A percentile compares a stretch with the other conserved stretches of the same genome.
Evolutionary conservation across 2,113 vertebrate genomes (phyloP).

Genomic region (Salvator merianae): DNA sequence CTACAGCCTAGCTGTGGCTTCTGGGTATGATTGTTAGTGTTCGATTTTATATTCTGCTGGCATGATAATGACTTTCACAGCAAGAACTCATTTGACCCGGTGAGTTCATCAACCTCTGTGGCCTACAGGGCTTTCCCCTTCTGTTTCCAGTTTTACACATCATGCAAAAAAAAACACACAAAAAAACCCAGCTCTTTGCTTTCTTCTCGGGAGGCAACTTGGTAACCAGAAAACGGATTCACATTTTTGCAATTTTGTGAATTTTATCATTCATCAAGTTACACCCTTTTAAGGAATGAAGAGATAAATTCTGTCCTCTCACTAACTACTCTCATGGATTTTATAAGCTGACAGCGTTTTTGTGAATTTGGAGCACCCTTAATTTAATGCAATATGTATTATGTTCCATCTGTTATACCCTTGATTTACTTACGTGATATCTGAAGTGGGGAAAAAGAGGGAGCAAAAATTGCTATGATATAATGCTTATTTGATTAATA

Average conservation of each 20-base stretch:
- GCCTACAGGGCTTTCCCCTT: constrained; percentile 45
- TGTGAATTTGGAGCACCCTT: background rate
- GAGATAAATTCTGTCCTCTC: background rate
- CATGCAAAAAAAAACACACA: constrained; percentile 22
- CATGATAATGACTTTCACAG: constrained; percentile 51
- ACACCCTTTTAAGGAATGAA: background rate
- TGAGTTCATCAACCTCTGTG: constrained; percentile 50
- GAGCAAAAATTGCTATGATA: background rate
- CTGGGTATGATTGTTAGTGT: constrained; percentile 2
- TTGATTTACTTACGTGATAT: background rate
- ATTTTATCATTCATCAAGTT: background rate
- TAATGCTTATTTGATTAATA: background rate
- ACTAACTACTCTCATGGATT: background rate
- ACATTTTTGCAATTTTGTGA: background rate
- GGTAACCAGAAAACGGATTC: background rate
- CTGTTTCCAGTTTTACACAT: constrained; percentile 43
- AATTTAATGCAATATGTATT: background rate
- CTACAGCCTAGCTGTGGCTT: constrained; percentile 24
- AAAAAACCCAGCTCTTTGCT: background rate
- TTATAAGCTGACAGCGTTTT: background rate
- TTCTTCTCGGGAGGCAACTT: background rate
- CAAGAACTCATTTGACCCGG: constrained; percentile 31
- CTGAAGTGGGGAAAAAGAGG: background rate
- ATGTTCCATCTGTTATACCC: background rate
- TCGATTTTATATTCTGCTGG: constrained; percentile 40